Percentiles rank a stretch among this genome's conserved stretches.
phyloP scores from a whole-genome alignment of 2,888 invertebrate species.

The Eubasilissa splendida region DNA sequence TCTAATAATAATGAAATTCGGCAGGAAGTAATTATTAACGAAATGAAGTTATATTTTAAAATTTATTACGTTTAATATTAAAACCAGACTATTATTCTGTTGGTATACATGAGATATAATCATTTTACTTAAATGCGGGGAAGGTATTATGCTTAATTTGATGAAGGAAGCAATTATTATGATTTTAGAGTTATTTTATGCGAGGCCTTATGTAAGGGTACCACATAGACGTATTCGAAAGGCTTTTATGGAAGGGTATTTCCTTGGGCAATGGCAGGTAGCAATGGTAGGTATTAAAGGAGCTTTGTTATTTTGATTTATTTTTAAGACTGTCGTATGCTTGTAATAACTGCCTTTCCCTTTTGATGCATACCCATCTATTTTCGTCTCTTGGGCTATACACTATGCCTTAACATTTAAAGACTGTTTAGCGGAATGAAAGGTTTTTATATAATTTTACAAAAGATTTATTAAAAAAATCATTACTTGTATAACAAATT shows the following conservation, averaged over 20 bases:
- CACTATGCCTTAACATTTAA: too few species aligned
- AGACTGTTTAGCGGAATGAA: too few species aligned
- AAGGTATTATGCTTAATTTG: constrained; percentile 13
- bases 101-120: not conserved
- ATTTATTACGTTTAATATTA: constrained; percentile 9
- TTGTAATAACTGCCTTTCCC: too few species aligned
- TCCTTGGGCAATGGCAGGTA: constrained; percentile 3
- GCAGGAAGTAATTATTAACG: too few species aligned
- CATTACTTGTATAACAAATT: too few species aligned
- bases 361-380: too few species aligned
- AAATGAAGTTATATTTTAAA: constrained; percentile 7
- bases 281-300: not conserved
- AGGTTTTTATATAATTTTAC: too few species aligned
- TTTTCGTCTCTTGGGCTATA: too few species aligned
- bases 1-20: too few species aligned
- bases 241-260: not conserved
- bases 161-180: constrained; percentile 26
- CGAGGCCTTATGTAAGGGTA: not conserved
- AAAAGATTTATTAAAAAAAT: too few species aligned
- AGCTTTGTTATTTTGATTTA: not conserved
- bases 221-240: not conserved
- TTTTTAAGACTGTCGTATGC: not conserved
- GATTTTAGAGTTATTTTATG: constrained; percentile 36
- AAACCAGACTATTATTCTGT: not conserved
- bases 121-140: not conserved